These are phyloP conservation scores for Nerophis ophidion DNA, from an alignment of 2,113 vertebrate genomes.

Conservation along the genomic window DNA sequence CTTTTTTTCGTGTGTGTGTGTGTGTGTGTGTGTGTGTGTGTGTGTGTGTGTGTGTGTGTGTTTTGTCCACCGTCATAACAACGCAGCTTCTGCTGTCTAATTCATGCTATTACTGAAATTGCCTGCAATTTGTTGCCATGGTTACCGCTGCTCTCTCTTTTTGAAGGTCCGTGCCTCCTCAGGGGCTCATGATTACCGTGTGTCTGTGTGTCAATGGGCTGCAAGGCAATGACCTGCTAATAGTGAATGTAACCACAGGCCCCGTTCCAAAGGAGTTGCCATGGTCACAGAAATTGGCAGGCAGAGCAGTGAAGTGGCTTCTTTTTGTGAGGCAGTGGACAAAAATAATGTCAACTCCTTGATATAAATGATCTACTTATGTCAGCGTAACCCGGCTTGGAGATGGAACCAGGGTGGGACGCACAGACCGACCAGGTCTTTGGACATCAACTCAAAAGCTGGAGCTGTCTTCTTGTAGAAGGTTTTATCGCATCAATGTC, in stretches of 20 bases:
- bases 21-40: no score
- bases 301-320: constrained; percentile 9
- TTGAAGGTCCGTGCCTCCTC: constrained; percentile 55
- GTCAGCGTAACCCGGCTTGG: no score
- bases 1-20: no score
- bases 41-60: constrained; percentile 36
- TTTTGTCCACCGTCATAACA: constrained; percentile 29
- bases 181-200: constrained; percentile 54
- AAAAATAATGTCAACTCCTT: not conserved
- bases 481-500: no score
- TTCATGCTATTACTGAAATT: constrained; percentile 74
- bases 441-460: no score
- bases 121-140: constrained; percentile 77
- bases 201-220: constrained; percentile 42
- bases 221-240: constrained; percentile 71
- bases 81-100: constrained; percentile 58
- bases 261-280: constrained; percentile 75
- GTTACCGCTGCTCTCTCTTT: constrained; percentile 65
- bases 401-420: no score
- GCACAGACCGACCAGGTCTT: no score
- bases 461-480: no score
- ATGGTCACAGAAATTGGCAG: constrained; percentile 74
- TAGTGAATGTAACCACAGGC: constrained; percentile 69
- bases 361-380: not conserved
- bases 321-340: constrained; percentile 6